These are phyloP conservation scores for Sminthurinus signatus DNA, from an alignment of 1,140 invertebrate species.

Conservation along the genomic window DNA sequence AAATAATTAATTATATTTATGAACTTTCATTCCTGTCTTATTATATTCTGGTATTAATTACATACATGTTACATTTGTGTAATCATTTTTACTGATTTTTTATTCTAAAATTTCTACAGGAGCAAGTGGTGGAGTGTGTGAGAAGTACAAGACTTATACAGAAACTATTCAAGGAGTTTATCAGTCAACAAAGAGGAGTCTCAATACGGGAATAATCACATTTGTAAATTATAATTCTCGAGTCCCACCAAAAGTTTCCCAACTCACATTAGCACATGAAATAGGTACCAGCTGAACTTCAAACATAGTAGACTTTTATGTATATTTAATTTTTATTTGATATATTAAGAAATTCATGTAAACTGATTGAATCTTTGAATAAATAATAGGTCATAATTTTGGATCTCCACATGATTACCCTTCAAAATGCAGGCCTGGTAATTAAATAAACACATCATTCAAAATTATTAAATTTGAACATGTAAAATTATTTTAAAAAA, in stretches of 20 bases:
- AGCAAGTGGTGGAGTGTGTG: slow-evolving; percentile 96
- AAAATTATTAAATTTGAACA: neutral
- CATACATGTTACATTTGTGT: too few species aligned
- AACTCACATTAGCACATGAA: slow-evolving; percentile 96
- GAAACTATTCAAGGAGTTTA: slow-evolving; percentile 80
- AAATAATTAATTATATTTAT: slow-evolving; percentile 41
- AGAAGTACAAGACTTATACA: slow-evolving; percentile 94
- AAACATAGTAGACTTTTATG: slow-evolving; percentile 58
- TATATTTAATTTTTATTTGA: neutral
- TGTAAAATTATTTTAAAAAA: too few species aligned
- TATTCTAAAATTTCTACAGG: slow-evolving; percentile 53
- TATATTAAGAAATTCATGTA: too few species aligned
- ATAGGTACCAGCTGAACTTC: slow-evolving; percentile 99
- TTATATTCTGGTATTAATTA: too few species aligned
- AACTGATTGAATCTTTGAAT: too few species aligned
- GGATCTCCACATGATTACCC: neutral
- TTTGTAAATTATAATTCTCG: slow-evolving; percentile 98
- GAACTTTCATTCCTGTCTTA: too few species aligned
- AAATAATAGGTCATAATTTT: neutral
- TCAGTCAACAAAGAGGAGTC: slow-evolving; percentile 83
- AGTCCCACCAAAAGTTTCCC: slow-evolving; percentile 93
- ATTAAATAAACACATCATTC: too few species aligned
- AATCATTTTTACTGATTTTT: too few species aligned
- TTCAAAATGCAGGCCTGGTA: too few species aligned
- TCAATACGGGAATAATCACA: slow-evolving; percentile 99